Evolutionary conservation across 2,797 vertebrate species (phyloP).

Genomic region (Podargus strigoides): DNA sequence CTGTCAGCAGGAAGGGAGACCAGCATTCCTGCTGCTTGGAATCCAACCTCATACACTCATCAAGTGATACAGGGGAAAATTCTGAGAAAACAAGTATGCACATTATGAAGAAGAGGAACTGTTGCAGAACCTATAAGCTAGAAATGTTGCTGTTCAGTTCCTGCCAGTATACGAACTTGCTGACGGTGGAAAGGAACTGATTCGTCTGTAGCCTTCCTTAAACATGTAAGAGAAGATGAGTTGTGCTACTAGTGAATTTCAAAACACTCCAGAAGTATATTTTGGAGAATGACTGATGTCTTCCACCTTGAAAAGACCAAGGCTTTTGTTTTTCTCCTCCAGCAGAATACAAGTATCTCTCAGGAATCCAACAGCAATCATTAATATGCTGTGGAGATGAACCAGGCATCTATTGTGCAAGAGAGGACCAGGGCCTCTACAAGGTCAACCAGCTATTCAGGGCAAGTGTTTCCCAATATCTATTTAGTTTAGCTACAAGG

Average conservation of each 20-base stretch:
- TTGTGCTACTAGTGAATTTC: neutral
- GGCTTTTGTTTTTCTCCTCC: neutral
- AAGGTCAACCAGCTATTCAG: neutral
- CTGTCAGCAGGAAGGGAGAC: neutral
- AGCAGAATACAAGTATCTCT: neutral
- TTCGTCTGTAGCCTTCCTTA: neutral
- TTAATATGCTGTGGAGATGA: neutral
- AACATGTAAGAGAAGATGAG: neutral
- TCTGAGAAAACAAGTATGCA: neutral
- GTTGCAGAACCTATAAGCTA: neutral
- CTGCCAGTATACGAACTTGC: neutral
- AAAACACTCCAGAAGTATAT: neutral
- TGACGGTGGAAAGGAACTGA: neutral
- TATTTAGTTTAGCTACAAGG: slow-evolving; percentile 11
- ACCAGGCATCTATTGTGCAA: neutral
- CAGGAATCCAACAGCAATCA: neutral
- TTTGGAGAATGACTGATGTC: neutral
- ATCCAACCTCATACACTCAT: neutral
- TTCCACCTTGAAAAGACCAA: neutral
- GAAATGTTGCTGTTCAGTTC: neutral
- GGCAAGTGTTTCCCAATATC: neutral
- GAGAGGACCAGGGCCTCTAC: neutral
- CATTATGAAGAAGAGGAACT: neutral
- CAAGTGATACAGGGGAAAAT: neutral
- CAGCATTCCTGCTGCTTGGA: neutral